Percentiles rank a stretch among this genome's conserved stretches.
Conservation (phyloP, 2,888 invertebrate species). For the Eueremaeus valkanovi region DNA sequence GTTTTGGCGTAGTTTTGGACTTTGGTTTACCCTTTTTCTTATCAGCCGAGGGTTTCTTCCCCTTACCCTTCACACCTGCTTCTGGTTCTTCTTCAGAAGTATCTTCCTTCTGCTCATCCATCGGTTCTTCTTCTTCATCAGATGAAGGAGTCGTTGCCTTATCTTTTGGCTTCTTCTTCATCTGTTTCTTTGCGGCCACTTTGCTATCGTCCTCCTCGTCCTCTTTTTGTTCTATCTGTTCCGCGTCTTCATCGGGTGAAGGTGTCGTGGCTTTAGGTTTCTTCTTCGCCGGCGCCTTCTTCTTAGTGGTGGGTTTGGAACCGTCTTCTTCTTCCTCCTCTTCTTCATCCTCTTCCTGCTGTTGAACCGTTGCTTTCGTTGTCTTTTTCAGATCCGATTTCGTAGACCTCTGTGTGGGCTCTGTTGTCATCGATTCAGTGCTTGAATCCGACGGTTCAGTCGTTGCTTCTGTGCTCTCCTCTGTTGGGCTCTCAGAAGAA, state of each 20-base stretch:
- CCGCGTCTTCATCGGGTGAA: conserved; percentile 2
- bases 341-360: conserved; percentile 7
- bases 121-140: no score
- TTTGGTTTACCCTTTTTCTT: no score
- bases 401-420: not conserved
- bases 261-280: not conserved
- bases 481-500: conserved; percentile 14
- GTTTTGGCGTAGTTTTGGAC: no score
- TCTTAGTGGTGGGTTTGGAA: not conserved
- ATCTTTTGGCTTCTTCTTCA: no score
- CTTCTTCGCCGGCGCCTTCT: conserved; percentile 4
- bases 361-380: conserved; percentile 29
- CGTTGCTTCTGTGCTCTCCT: not conserved
- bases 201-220: conserved; percentile 8
- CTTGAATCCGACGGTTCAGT: not conserved
- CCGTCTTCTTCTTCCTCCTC: conserved; percentile 14
- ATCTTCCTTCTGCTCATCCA: no score
- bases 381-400: not conserved
- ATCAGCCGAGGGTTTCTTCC: no score
- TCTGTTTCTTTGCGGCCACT: not conserved
- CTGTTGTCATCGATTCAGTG: not conserved
- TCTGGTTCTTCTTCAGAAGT: no score
- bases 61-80: no score
- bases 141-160: no score
- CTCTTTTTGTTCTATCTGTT: not conserved